phyloP scores from a whole-genome alignment of 2,797 vertebrate genomes.

The Vultur gryphus region DNA sequence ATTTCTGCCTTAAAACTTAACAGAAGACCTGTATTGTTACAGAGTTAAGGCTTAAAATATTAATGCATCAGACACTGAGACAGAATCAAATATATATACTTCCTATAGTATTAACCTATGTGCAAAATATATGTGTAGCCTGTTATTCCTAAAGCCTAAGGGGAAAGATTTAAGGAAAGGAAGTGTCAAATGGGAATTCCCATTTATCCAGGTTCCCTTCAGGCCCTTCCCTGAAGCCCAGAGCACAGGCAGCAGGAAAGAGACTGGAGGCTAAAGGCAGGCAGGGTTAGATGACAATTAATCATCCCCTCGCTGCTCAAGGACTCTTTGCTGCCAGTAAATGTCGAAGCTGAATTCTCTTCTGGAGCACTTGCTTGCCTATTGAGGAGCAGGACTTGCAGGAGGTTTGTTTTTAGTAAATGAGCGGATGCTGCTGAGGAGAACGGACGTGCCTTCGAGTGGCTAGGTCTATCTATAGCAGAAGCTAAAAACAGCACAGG shows the following conservation, averaged over 20 bases:
- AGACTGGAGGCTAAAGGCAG: background rate
- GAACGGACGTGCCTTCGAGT: background rate
- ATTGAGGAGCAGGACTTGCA: background rate
- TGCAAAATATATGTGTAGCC: background rate
- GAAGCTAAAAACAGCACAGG: background rate
- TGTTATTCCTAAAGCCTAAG: background rate
- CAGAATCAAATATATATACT: background rate
- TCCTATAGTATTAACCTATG: background rate
- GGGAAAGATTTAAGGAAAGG: background rate
- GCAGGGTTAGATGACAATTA: background rate
- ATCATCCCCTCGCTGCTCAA: background rate
- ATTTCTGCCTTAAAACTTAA: background rate
- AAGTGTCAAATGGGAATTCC: background rate
- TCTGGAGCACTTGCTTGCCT: background rate
- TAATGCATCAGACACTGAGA: background rate
- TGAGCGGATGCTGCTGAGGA: background rate
- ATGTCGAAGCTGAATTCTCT: background rate
- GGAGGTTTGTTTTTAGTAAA: background rate
- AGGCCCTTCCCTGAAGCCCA: background rate
- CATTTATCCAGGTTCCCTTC: background rate
- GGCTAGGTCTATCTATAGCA: background rate
- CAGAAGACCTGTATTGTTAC: background rate
- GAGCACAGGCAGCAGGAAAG: background rate
- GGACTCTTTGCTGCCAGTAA: background rate
- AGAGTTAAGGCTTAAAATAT: background rate